Evolutionary conservation across 2,797 vertebrate species (phyloP).

Genomic region (Poecilia picta): DNA sequence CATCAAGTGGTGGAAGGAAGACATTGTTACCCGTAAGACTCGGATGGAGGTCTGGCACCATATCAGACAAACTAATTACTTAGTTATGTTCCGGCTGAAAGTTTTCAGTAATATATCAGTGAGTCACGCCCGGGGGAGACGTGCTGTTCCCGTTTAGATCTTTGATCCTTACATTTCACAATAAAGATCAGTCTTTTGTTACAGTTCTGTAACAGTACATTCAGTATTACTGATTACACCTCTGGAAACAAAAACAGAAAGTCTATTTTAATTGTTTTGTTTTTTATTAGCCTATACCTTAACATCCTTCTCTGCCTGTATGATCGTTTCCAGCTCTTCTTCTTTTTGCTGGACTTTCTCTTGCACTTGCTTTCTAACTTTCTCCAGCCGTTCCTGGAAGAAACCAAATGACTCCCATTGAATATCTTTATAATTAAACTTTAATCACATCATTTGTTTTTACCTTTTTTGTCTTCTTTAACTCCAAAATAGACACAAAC

Average conservation of each 20-base stretch:
- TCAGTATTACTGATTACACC: neutral
- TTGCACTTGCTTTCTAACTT: neutral
- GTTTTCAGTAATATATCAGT: neutral
- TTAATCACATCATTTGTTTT: neutral
- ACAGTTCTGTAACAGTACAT: neutral
- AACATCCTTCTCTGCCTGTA: conserved; percentile 2
- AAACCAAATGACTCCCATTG: neutral
- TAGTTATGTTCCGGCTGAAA: neutral
- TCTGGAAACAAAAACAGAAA: neutral
- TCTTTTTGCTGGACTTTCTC: conserved; percentile 10
- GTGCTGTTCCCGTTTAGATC: neutral
- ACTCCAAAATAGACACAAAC: neutral
- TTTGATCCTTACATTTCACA: neutral
- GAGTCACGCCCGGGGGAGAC: neutral
- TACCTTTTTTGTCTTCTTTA: conserved; percentile 21
- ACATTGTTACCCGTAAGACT: rapidly evolving
- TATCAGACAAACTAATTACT: neutral
- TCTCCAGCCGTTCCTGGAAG: conserved; percentile 15
- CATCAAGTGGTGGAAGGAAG: neutral
- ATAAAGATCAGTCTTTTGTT: neutral
- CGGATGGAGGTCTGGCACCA: neutral
- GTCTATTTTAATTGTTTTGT: neutral
- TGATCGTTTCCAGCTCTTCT: conserved; percentile 18
- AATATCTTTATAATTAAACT: neutral
- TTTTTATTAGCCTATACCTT: neutral